Conservation (phyloP, 2,797 vertebrate genomes). For the Potorous gilbertii region DNA sequence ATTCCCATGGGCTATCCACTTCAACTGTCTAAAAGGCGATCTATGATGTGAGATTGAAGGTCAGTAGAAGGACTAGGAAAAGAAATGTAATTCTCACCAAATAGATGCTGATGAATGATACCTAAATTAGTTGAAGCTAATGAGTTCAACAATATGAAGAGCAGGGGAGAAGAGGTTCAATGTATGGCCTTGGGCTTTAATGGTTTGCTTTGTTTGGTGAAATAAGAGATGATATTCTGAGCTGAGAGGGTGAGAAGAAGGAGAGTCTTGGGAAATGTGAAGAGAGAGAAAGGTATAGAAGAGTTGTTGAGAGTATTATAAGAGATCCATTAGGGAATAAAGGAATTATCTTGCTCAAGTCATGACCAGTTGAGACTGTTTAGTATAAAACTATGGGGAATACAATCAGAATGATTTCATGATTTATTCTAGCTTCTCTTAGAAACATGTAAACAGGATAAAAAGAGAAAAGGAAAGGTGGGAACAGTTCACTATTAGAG, state of each 20-base stretch:
- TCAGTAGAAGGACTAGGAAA: background rate
- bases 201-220: background rate
- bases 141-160: background rate
- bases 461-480: background rate
- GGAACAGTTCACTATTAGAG: background rate
- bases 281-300: background rate
- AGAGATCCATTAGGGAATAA: background rate
- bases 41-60: background rate
- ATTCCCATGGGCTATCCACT: background rate
- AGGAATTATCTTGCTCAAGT: background rate
- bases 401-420: background rate
- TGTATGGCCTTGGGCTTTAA: background rate
- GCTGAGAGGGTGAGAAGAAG: background rate
- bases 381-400: background rate
- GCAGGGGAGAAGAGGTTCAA: background rate
- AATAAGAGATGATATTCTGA: background rate
- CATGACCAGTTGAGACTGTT: background rate
- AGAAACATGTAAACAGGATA: background rate
- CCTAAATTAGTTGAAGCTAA: background rate
- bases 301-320: background rate
- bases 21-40: background rate
- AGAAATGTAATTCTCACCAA: background rate
- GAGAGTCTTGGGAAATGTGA: background rate
- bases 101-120: background rate
- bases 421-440: background rate